Evolutionary conservation across 2,888 invertebrate species (phyloP), one percentile per base, ranked within the genome.

Genomic region (Coleophora flavipennella): DNA sequence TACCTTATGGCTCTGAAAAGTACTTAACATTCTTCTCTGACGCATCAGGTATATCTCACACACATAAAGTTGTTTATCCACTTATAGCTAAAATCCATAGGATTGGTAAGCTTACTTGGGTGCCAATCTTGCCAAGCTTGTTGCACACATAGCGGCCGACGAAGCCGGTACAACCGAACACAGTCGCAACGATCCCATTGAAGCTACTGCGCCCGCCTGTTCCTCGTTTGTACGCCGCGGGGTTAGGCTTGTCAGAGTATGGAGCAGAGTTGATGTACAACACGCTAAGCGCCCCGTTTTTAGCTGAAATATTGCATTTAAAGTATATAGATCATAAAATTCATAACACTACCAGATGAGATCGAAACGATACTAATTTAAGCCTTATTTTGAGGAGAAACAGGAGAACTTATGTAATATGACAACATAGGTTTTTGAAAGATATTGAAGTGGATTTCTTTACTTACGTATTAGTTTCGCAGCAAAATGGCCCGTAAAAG

Each of bases 181-280:
- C 93, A n/a, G 99, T 99, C n/a, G 95, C 96, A 2, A 99, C 96
- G 40, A 94, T 87, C 0, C 99, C 99, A 79, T 94, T 99, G 73
- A 99, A 99, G 62, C 97, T 98, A 53, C 94, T 93, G 28, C 99
- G 90, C 12, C 98, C 99, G 10, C 95, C 96, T 13, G 95, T 93
- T 25, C 95, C 96, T 48, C 92, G 86, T 68, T 92, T 94, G 64
- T 94, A 86, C 1, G 89, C 78, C 8, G 92, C 86, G 39, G 90
- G 62, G 72, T 91, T 91, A 45, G 86, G 86, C 37, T 70, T 84
- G 1, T 62, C 59, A 55, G 87, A 86, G 57, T 89, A 90, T 41
- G 85, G 67, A 51, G 79, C 62, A 7, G 78, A 62, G 48, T 81
- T 81, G 50, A 83, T 71, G 61, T 80, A 85, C 60, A 84, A 61